Evolutionary conservation across 2,113 vertebrate genomes (phyloP).

Genomic region (Hippotragus niger): DNA sequence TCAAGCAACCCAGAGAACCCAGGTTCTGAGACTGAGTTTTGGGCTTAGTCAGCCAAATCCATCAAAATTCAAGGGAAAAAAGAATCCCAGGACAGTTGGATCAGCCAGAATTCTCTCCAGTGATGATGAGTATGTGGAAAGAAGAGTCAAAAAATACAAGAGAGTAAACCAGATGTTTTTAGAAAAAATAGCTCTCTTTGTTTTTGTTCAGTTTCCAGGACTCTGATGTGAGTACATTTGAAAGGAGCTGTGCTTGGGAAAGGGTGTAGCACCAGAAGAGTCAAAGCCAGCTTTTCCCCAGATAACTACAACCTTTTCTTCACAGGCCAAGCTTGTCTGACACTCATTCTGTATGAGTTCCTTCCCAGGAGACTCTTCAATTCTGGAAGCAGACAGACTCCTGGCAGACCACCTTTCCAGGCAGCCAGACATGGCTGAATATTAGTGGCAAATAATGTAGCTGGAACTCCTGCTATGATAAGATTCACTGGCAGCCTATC

Average conservation of each 20-base stretch:
- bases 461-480: not conserved
- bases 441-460: slow-evolving; percentile 11
- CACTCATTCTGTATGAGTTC: slow-evolving; percentile 29
- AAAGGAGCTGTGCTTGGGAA: not conserved
- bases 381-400: slow-evolving; percentile 48
- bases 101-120: slow-evolving; percentile 19
- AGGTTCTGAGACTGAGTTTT: not conserved
- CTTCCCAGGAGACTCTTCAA: slow-evolving; percentile 46
- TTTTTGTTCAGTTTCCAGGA: not conserved
- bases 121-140: not conserved
- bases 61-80: not conserved
- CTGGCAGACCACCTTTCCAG: slow-evolving; percentile 30
- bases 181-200: slow-evolving; percentile 41
- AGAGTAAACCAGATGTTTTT: not conserved
- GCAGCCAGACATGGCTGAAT: slow-evolving; percentile 42
- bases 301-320: slow-evolving; percentile 35
- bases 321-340: slow-evolving; percentile 22
- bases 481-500: not conserved
- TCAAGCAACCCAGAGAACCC: not conserved
- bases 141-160: not conserved
- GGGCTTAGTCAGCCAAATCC: not conserved
- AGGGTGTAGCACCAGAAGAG: not conserved
- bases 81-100: not conserved
- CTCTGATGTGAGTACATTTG: not conserved
- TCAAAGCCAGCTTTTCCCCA: not conserved